phyloP scores from a whole-genome alignment of 2,797 vertebrate species.

The Megalops cyprinoides region DNA sequence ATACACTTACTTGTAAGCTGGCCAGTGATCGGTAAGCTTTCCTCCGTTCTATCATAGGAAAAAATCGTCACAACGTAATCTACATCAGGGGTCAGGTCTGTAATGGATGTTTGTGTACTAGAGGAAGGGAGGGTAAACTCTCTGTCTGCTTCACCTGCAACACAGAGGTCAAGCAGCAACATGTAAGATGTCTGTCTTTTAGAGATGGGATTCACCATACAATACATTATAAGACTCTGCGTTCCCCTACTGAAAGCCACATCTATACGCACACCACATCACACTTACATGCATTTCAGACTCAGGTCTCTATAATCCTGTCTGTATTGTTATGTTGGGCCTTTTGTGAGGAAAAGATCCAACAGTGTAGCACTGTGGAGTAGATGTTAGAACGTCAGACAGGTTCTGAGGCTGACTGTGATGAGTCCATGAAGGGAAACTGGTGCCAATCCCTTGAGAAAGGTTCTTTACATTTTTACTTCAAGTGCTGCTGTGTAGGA shows the following conservation, averaged over 20 bases:
- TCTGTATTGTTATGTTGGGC: neutral
- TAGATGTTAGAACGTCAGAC: neutral
- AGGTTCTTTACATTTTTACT: neutral
- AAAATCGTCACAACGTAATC: constrained; percentile 85
- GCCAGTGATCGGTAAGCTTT: constrained; percentile 89
- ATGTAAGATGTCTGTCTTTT: neutral
- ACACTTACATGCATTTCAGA: too few relatives aligned
- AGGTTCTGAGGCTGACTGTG: neutral
- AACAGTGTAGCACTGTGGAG: too few relatives aligned
- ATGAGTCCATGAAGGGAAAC: neutral
- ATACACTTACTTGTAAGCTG: constrained; percentile 89
- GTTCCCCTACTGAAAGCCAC: too few relatives aligned
- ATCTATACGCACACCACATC: neutral
- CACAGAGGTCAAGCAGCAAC: neutral
- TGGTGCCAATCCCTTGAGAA: neutral
- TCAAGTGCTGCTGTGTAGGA: neutral
- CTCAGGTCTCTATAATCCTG: neutral
- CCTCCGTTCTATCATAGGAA: constrained; percentile 79
- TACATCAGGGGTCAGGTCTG: constrained; percentile 82
- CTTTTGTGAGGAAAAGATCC: neutral
- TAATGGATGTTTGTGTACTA: constrained; percentile 82
- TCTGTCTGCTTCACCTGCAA: constrained; percentile 82
- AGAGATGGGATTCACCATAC: neutral
- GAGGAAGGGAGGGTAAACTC: constrained; percentile 84
- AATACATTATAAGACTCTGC: too few relatives aligned